Percentiles rank a stretch among this genome's conserved stretches.
Evolutionary conservation across 2,113 vertebrate species (phyloP).

Genomic region (Bettongia penicillata): DNA sequence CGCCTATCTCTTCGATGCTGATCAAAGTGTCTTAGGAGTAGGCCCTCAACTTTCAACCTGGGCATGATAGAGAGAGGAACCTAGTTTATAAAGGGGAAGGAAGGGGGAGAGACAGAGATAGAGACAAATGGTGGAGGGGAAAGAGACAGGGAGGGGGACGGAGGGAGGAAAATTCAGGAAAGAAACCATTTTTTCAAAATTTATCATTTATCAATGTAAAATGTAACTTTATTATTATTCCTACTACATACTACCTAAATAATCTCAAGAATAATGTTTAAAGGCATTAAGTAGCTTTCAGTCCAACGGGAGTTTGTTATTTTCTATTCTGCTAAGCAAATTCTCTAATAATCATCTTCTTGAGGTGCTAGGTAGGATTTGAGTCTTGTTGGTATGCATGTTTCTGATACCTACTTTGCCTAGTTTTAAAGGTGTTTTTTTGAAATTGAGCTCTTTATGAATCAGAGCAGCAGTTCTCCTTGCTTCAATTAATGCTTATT

Average conservation of each 20-base stretch:
- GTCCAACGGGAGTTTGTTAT: constrained; percentile 28
- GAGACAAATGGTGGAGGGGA: too few relatives aligned
- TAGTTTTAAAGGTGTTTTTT: neutral
- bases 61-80: neutral
- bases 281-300: constrained; percentile 52
- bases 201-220: constrained; percentile 42
- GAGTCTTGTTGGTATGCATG: neutral
- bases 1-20: neutral
- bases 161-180: neutral
- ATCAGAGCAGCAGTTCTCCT: neutral
- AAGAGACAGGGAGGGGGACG: too few relatives aligned
- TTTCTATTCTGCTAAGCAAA: constrained; percentile 63
- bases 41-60: neutral
- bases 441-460: neutral
- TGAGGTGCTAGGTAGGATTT: neutral
- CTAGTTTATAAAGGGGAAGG: neutral
- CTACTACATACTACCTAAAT: constrained; percentile 65
- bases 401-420: neutral
- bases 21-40: neutral
- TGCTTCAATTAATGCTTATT: neutral
- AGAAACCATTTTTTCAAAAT: neutral
- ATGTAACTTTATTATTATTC: constrained; percentile 60
- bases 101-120: too few relatives aligned
- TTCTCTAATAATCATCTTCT: constrained; percentile 40
- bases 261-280: constrained; percentile 58